Evolutionary conservation across 2,113 vertebrate species (phyloP).

Genomic region (Rhinichthys klamathensis): DNA sequence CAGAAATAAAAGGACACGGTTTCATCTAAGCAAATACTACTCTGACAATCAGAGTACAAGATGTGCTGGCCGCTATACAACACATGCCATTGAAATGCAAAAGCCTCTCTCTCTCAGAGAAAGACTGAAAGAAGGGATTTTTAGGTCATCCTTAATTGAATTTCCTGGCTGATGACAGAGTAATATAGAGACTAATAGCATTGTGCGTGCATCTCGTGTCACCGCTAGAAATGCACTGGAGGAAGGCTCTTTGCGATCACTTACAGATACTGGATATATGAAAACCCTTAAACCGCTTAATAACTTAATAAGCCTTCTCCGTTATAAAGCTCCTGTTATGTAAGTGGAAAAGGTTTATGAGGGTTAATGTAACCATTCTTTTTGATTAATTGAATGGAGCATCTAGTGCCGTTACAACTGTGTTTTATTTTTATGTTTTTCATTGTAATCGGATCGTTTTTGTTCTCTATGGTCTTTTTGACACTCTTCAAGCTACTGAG

Average conservation of each 20-base stretch:
- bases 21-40: conserved; percentile 41
- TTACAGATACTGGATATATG: conserved; percentile 43
- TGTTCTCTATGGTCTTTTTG: neutral
- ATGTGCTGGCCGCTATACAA: conserved; percentile 35
- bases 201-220: conserved; percentile 47
- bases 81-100: conserved; percentile 48
- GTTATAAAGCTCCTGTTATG: conserved; percentile 41
- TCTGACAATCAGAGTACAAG: conserved; percentile 27
- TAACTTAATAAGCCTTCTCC: conserved; percentile 45
- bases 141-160: conserved; percentile 59
- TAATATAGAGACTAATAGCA: conserved; percentile 55
- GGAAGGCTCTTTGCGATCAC: conserved; percentile 44
- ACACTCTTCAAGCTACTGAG: neutral
- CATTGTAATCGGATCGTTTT: neutral
- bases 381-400: conserved; percentile 20
- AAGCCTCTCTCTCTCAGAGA: conserved; percentile 41
- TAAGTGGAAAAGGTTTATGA: conserved; percentile 37
- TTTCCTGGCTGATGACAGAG: conserved; percentile 54
- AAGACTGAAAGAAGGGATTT: conserved; percentile 54
- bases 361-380: conserved; percentile 27
- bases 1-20: conserved; percentile 47
- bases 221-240: conserved; percentile 37
- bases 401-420: neutral
- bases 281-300: conserved; percentile 40
- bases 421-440: neutral